Percentiles rank a stretch among this genome's conserved stretches.
phyloP scores from a whole-genome alignment of 2,113 vertebrate species.

The Peucedramus taeniatus region DNA sequence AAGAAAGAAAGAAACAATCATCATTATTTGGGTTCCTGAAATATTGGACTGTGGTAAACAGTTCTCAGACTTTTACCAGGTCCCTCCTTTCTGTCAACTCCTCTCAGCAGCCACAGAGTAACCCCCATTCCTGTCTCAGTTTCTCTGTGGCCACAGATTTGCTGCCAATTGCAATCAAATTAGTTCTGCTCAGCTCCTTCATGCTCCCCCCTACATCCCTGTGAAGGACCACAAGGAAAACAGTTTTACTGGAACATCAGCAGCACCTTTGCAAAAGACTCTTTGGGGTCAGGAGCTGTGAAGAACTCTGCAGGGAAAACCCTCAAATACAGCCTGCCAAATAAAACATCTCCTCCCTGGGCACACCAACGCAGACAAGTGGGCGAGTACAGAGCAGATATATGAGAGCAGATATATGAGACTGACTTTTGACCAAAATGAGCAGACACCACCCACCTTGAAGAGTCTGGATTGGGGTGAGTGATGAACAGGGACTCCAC shows the following conservation, averaged over 20 bases:
- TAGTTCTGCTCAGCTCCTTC: not conserved
- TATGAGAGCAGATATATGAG: accelerated
- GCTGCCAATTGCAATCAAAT: not conserved
- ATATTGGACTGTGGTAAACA: not conserved
- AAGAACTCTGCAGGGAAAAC: not conserved
- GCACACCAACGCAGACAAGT: not conserved
- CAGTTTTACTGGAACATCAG: not conserved
- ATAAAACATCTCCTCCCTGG: not conserved
- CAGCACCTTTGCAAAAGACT: not conserved
- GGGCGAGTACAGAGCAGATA: not conserved
- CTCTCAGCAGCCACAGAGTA: not conserved
- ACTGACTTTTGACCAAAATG: not conserved
- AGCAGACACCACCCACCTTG: not conserved
- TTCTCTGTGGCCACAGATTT: not conserved
- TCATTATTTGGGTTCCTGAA: not conserved
- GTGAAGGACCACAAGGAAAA: not conserved
- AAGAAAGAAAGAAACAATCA: not conserved
- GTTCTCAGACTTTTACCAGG: not conserved
- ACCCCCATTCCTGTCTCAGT: not conserved
- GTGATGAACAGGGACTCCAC: not conserved
- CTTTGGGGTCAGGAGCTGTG: not conserved
- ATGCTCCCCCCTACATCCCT: accelerated
- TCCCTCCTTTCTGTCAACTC: not conserved
- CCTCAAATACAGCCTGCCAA: not conserved
- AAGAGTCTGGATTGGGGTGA: not conserved